Evolutionary conservation across 2,888 invertebrate genomes (phyloP).

Genomic region (Clanis bilineata): DNA sequence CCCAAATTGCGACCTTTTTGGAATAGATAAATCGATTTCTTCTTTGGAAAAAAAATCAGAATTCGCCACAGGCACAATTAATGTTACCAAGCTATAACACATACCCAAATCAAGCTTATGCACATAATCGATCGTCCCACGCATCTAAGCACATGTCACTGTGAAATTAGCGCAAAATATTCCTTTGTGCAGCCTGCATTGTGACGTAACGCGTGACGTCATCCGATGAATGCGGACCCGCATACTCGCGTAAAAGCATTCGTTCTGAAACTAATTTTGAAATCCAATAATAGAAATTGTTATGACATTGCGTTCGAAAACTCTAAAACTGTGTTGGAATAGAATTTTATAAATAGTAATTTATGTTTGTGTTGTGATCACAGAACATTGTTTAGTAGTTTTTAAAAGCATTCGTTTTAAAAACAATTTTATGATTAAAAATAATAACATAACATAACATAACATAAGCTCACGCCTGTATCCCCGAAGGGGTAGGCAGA

Average conservation of each 20-base stretch:
- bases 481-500: too few species aligned
- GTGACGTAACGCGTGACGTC: not conserved
- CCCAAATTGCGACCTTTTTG: too few species aligned
- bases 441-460: too few species aligned
- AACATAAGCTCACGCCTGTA: too few species aligned
- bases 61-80: too few species aligned
- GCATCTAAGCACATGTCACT: not conserved
- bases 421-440: not conserved
- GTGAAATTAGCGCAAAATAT: not conserved
- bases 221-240: not conserved
- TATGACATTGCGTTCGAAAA: not conserved
- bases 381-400: not conserved
- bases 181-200: not conserved
- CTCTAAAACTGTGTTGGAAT: not conserved
- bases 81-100: too few species aligned
- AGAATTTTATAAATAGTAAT: not conserved
- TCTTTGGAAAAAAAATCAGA: too few species aligned
- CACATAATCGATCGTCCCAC: constrained; percentile 2
- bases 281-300: not conserved
- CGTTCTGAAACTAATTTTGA: not conserved
- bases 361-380: not conserved
- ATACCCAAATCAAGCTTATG: too few species aligned
- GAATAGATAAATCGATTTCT: too few species aligned
- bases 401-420: not conserved
- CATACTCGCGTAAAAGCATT: not conserved